Evolutionary conservation across 2,888 invertebrate species (phyloP), one percentile per base, ranked within the genome.

Genomic region (Malthinus flaveolus): DNA sequence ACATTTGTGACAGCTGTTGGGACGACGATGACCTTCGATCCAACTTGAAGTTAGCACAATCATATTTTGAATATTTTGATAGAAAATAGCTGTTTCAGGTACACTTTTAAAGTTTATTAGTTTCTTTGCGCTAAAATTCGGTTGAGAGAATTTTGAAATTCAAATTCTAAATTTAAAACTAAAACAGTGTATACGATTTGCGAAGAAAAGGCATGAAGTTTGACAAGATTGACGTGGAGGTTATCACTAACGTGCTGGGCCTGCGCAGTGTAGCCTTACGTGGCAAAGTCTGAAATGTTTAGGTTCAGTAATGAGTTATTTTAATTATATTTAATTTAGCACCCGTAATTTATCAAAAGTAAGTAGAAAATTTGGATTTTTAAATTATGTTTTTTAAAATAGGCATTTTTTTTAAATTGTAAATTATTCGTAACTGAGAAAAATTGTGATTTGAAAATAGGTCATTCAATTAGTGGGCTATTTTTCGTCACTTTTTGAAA

Each of bases 211-310:
- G 5, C 12, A 10, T 46, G 36, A 52, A 45, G 52, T 46, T 47
- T 39, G 23, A 69, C 68, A 68, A 73, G 67, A 73, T 73, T 78
- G 78, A 80, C 79, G 80, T 80, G 80, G 78, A 79, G 70, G 74
- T 75, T 72, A 74, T 73, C 67, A 73, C 12, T 36, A 31, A 32
- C 12, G 12, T 10, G 36, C 6, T 7, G 78, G 79, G 79, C 83
- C 79, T 82, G 84, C 83, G 83, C 79, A 77, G 69, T 79, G 71
- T 74, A 72, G 75, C 82, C 82, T 84, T 84, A 84, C 84, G 84
- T 84, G 84, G 84, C 84, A 84, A 74, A 68, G 65, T 66, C 69
- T 66, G 66, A 67, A 59, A 66, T 66, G 62, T 66, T 66, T 55
- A 55, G 56, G 58, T 62, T 60, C 52, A 59, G 66, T 66, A 52